Base-by-base conservation (phyloP, 2,888 invertebrate genomes). In the Megalurothrips usitatus region DNA sequence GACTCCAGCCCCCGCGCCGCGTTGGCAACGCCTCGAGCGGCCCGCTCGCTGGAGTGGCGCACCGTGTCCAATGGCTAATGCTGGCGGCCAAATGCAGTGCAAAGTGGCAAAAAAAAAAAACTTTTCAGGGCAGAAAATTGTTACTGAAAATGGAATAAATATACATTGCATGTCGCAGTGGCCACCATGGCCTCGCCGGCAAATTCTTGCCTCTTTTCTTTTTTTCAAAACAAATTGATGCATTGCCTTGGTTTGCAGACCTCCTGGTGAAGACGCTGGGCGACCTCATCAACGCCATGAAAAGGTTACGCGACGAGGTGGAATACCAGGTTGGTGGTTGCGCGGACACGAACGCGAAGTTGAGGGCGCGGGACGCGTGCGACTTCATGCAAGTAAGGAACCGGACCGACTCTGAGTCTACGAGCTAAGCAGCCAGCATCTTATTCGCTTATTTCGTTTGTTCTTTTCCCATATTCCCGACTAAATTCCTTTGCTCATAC, bases 241-340 rank as follows among this genome's bases (percentile, higher is more conserved):
- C n/a, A n/a, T n/a, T 58, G 58, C 68, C 68, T n/a, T 75, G 68
- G n/a, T 26, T 26, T 26, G 68, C 68, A 80, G 91, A 89, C 85
- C 88, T 90, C 83, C 88, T 94, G 84, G 89, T 92, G 84, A 91
- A 91, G 86, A 90, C 92, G 9, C 87, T 94, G 83, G 92, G 91
- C 86, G 90, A 91, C 84, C 88, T 94, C 83, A 91, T 92, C 85
- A 89, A 89, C 84, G 89, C 91, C 79, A 91, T 92, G n/a, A 92
- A 92, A 85, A 87, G 91, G 81, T 90, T 96, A 78, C 92, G 92
- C 84, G 90, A 90, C 82, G 93, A 94, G 87, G 89, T 95, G 81
- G 91, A 90, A 84, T 90, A 91, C 82, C 93, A 94, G 87, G 89
- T 89, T 83, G 86, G 87, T 82, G 79, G 28, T 79, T 79, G 68